phyloP scores from a whole-genome alignment of 1,140 invertebrate species.

The Neodiprion fabricii region DNA sequence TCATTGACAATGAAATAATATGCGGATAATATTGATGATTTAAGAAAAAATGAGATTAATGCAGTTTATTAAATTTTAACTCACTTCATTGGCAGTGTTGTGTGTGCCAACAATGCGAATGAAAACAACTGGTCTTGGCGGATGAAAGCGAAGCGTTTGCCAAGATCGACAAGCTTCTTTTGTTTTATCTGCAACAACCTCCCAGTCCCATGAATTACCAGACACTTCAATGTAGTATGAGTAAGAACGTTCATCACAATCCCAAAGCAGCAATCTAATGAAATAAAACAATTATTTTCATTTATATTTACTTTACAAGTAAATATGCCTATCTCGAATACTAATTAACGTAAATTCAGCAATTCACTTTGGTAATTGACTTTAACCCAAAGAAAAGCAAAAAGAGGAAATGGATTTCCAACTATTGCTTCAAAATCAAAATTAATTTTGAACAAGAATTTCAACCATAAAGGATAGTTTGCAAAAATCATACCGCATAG shows the following conservation, averaged over 20 bases:
- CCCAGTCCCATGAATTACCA: slow-evolving; percentile 90
- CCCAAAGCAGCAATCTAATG: slow-evolving; percentile 89
- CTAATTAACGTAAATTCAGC: slow-evolving; percentile 1
- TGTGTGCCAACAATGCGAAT: slow-evolving; percentile 93
- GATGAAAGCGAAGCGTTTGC: slow-evolving; percentile 87
- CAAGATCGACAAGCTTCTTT: slow-evolving; percentile 84
- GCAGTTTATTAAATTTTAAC: slow-evolving; percentile 17
- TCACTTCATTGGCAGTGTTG: slow-evolving; percentile 96
- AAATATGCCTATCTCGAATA: slow-evolving; percentile 16
- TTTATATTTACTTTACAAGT: slow-evolving; percentile 22
- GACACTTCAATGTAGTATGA: slow-evolving; percentile 97
- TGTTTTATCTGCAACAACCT: slow-evolving; percentile 80
- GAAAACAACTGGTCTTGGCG: slow-evolving; percentile 84
- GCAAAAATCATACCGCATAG: slow-evolving; percentile 72
- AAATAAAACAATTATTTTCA: slow-evolving; percentile 11
- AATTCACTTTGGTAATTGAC: slow-evolving; percentile 15
- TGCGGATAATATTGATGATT: slow-evolving; percentile 12
- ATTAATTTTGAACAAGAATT: neutral
- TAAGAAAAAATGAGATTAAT: slow-evolving; percentile 9
- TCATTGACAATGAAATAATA: slow-evolving; percentile 3
- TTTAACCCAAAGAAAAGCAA: slow-evolving; percentile 10
- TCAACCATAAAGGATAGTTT: neutral
- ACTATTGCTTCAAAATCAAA: no score
- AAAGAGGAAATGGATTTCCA: neutral
- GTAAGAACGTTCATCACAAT: slow-evolving; percentile 96